Conservation (phyloP, 2,113 vertebrate genomes). For the Edolisoma coerulescens region DNA sequence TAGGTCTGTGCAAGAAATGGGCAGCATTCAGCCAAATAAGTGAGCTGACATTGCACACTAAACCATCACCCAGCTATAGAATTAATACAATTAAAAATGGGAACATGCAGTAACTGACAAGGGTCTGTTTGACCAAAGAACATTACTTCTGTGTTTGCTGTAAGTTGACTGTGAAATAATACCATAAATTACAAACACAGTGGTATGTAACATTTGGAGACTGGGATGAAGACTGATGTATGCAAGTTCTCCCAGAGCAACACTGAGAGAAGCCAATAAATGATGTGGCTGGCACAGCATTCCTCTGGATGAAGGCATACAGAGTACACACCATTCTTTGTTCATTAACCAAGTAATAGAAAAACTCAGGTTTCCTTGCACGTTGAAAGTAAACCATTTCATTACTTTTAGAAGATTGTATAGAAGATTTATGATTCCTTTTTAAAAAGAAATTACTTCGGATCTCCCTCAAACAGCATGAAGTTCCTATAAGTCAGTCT, state of each 20-base stretch:
- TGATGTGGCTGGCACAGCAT: not conserved
- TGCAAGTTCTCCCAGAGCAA: not conserved
- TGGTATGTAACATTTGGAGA: not conserved
- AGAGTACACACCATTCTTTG: not conserved
- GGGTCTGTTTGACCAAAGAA: not conserved
- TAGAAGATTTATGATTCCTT: not conserved
- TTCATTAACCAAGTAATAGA: not conserved
- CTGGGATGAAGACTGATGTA: not conserved
- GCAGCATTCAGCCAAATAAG: not conserved
- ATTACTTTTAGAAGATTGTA: not conserved
- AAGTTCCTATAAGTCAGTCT: not conserved
- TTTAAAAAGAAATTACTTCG: not conserved
- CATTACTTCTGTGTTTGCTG: not conserved
- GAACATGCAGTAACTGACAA: not conserved
- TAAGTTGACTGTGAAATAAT: not conserved
- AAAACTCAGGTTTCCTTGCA: not conserved
- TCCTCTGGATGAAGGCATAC: not conserved
- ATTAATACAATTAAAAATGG: not conserved
- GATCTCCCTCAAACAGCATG: not conserved
- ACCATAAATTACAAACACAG: not conserved
- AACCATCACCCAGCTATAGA: not conserved
- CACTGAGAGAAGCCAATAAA: not conserved
- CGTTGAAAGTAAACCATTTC: not conserved
- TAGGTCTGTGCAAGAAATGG: not conserved
- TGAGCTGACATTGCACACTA: not conserved